Evolutionary conservation across 2,113 vertebrate genomes (phyloP), one percentile per base, ranked within the genome.

Genomic region (Trogon surrucura): DNA sequence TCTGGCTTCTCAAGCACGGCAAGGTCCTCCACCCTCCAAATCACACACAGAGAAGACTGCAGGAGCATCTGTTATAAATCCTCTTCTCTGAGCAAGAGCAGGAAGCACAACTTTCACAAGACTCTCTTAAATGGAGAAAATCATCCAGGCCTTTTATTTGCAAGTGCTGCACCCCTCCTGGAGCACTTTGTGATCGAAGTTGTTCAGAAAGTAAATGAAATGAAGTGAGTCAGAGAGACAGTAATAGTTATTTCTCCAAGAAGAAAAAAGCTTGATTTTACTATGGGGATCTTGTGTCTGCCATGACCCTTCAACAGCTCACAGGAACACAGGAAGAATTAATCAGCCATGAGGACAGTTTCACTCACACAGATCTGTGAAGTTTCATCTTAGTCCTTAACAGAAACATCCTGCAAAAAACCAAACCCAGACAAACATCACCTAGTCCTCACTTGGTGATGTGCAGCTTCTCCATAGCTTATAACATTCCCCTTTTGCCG

Each of bases 201-300:
- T 82, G 73, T 72, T 91, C 74, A 74, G 88, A 87, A 88, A 91
- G 88, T 60, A 84, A 81, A 78, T 80, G 48, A 85, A 93, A 86
- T 2, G 0, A 58, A 70, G 36, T 50, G 54, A 94, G 61, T 62
- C 88, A 82, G 92, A 66, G 73, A 78, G 74, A 48, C 34, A 38
- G 58, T 30, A 61, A 80, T 23, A 58, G 50, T 25, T 82, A 53
- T 75, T 88, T 80, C 75, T 90, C 45, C 47, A 61, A 72, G 58
- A 85, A 93, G 41, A 78, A 45, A 82, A 92, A 93, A 80, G 67
- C 58, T 88, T 77, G 30, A 80, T 95, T 82, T 94, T 80, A 93
- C 87, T 74, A 54, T 12, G 36, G 88, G 79, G 88, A 94, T 57
- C 60, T 87, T 47, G n/a, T 41, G 56, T 54, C 30, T 92, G 89